These are phyloP conservation scores for Geotrupes spiniger DNA, from an alignment of 2,888 invertebrate species.

Conservation along the genomic window DNA sequence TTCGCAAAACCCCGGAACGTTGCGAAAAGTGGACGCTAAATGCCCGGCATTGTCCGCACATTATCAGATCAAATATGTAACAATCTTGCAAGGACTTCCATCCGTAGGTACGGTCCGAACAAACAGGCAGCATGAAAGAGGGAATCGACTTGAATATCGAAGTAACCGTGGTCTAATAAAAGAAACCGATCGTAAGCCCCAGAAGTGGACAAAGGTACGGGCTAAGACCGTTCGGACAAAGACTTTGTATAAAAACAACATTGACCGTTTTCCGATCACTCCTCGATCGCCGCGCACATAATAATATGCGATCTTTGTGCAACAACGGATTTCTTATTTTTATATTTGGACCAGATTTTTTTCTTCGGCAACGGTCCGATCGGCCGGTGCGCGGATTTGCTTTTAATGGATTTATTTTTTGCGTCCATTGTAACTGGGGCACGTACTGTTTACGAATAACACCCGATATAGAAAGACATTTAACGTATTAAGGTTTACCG, in stretches of 20 bases:
- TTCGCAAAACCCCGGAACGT: neutral
- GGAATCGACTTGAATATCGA: conserved; percentile 23
- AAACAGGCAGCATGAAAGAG: conserved; percentile 23
- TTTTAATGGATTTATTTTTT: conserved; percentile 25
- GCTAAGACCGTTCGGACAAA: conserved; percentile 31
- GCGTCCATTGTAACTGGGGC: conserved; percentile 10
- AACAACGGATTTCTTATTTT: conserved; percentile 24
- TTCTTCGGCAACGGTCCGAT: conserved; percentile 8
- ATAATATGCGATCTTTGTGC: conserved; percentile 41
- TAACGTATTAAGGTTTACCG: conserved; percentile 2
- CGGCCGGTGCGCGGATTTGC: conserved; percentile 25
- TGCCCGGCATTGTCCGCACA: conserved; percentile 27
- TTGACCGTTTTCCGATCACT: conserved; percentile 43
- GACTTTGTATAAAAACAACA: conserved; percentile 34
- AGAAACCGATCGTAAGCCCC: conserved; percentile 43
- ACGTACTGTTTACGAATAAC: conserved; percentile 20
- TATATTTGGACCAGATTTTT: conserved; percentile 2
- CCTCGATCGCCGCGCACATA: conserved; percentile 42
- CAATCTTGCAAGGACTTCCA: conserved; percentile 25
- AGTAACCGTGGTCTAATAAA: conserved; percentile 37
- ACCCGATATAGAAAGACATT: neutral
- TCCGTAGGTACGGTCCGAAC: conserved; percentile 23
- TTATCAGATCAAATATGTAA: conserved; percentile 32
- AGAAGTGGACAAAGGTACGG: conserved; percentile 37
- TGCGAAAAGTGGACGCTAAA: conserved; percentile 11